Evolutionary conservation across 2,113 vertebrate genomes (phyloP).

Genomic region (Neodontobutis hainanensis): DNA sequence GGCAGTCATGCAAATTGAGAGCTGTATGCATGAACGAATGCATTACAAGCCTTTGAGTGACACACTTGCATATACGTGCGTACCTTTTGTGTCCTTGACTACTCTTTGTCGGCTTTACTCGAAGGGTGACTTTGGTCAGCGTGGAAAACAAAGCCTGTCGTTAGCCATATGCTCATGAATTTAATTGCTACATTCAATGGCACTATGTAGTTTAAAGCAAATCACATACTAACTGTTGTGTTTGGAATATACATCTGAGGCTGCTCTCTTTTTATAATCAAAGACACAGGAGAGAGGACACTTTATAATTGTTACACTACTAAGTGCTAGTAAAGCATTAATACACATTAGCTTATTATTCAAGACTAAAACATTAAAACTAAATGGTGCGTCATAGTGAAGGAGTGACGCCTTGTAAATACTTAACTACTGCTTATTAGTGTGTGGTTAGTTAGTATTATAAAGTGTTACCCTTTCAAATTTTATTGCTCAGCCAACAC

Average conservation of each 20-base stretch:
- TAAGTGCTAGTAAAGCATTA: too few species aligned
- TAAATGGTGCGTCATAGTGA: too few species aligned
- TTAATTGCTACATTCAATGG: slow-evolving; percentile 9
- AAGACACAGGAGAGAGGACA: too few species aligned
- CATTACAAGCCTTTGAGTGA: slow-evolving; percentile 13
- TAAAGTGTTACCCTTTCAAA: too few species aligned
- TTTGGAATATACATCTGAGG: slow-evolving; percentile 17
- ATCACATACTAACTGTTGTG: slow-evolving; percentile 22
- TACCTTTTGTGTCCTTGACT: slow-evolving; percentile 30
- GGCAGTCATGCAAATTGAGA: slow-evolving; percentile 19
- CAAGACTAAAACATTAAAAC: too few species aligned
- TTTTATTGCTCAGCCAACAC: too few species aligned
- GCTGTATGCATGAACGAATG: slow-evolving; percentile 14
- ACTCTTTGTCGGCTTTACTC: slow-evolving; percentile 18
- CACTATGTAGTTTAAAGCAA: slow-evolving; percentile 19
- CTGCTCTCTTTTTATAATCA: neutral
- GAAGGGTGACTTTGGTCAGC: slow-evolving; percentile 49
- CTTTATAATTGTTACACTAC: too few species aligned
- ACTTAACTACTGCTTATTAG: too few species aligned
- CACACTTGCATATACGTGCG: slow-evolving; percentile 2
- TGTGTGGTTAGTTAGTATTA: too few species aligned
- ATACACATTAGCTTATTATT: too few species aligned
- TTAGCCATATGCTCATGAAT: slow-evolving; percentile 53
- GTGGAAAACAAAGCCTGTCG: slow-evolving; percentile 32
- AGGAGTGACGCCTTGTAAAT: too few species aligned